Evolutionary conservation across 2,888 invertebrate genomes (phyloP).

Genomic region (Rhamnusium bicolor): DNA sequence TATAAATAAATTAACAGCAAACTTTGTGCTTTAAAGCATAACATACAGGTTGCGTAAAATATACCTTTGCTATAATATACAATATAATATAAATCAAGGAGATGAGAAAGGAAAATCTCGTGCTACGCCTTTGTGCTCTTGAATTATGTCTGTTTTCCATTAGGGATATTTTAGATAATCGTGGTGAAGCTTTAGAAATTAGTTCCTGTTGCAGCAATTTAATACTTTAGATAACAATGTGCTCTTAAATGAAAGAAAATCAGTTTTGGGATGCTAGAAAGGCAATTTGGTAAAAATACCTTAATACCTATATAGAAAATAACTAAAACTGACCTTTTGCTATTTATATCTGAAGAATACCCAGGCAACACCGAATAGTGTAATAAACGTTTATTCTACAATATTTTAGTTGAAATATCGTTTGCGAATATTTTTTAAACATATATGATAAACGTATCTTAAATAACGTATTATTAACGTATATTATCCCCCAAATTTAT

Average conservation of each 20-base stretch:
- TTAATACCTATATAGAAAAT: too few relatives aligned
- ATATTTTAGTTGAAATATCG: too few relatives aligned
- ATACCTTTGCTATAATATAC: slow-evolving; percentile 31
- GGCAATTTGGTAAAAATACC: not conserved
- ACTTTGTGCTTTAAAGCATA: not conserved
- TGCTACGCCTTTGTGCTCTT: slow-evolving; percentile 30
- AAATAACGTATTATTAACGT: too few relatives aligned
- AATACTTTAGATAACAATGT: not conserved
- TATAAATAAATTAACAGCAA: not conserved
- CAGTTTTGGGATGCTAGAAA: not conserved
- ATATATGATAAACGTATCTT: too few relatives aligned
- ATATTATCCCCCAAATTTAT: too few relatives aligned
- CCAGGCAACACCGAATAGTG: too few relatives aligned
- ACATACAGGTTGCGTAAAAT: not conserved
- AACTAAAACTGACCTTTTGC: too few relatives aligned
- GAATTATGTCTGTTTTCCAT: slow-evolving; percentile 40
- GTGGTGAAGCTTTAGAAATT: slow-evolving; percentile 22
- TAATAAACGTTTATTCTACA: too few relatives aligned
- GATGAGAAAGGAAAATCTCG: slow-evolving; percentile 34
- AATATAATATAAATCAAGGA: slow-evolving; percentile 32
- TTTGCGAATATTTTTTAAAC: too few relatives aligned
- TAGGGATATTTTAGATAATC: slow-evolving; percentile 34
- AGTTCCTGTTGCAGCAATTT: slow-evolving; percentile 12
- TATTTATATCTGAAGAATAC: too few relatives aligned
- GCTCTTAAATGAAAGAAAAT: not conserved